A percentile compares a stretch with the other conserved stretches of the same genome.
phyloP scores from a whole-genome alignment of 1,140 invertebrate species.

The Pygmarrhopalites habei region DNA sequence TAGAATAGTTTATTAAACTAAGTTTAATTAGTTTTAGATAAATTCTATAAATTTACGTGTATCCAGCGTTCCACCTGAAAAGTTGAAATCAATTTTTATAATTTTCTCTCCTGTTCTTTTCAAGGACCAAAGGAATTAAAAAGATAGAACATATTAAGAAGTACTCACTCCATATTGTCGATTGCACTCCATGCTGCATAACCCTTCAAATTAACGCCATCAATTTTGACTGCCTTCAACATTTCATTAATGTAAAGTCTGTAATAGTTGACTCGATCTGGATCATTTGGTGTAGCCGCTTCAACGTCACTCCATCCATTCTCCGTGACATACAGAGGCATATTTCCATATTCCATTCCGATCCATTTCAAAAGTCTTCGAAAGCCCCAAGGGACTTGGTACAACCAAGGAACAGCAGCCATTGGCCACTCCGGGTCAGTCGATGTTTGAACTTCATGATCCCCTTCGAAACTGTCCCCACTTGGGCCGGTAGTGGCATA shows the following conservation, averaged over 20 bases:
- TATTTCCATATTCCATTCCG: conserved; percentile 52
- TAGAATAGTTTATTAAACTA: too few relatives aligned
- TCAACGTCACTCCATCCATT: conserved; percentile 11
- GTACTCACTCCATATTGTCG: conserved; percentile 10
- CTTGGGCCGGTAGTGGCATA: background rate
- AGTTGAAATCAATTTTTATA: too few relatives aligned
- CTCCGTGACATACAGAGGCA: conserved; percentile 46
- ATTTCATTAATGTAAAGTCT: conserved; percentile 29
- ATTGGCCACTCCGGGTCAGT: conserved; percentile 5
- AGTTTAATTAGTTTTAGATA: too few relatives aligned
- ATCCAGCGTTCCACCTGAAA: background rate
- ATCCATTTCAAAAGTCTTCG: conserved; percentile 58
- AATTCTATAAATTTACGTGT: conserved; percentile 4
- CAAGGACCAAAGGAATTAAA: too few relatives aligned
- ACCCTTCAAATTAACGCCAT: conserved; percentile 21
- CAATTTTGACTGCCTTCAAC: conserved; percentile 22
- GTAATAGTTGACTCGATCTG: conserved; percentile 16
- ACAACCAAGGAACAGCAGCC: background rate
- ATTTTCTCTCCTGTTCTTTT: too few relatives aligned
- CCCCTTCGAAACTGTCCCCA: background rate
- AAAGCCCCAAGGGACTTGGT: conserved; percentile 47
- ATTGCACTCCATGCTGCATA: conserved; percentile 22
- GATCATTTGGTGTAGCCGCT: background rate
- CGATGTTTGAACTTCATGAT: background rate
- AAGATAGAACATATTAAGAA: too few relatives aligned